Percentiles rank a stretch among this genome's conserved stretches.
phyloP scores from a whole-genome alignment of 2,797 vertebrate species.

The Mormyrops boulengeri region DNA sequence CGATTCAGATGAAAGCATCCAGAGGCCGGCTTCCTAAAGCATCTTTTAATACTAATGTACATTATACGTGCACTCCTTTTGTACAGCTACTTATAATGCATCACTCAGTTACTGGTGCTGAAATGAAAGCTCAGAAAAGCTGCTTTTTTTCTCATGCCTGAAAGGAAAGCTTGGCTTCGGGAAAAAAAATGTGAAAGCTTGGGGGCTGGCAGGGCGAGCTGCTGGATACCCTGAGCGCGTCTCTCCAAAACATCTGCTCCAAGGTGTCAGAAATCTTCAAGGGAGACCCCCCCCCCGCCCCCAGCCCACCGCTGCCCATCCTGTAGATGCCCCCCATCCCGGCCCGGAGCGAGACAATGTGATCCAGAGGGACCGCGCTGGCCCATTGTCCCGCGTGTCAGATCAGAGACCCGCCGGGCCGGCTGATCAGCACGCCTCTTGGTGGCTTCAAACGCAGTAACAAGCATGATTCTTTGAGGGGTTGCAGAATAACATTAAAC shows the following conservation, averaged over 20 bases:
- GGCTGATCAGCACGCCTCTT: slow-evolving; percentile 61
- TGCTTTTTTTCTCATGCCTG: slow-evolving; percentile 10
- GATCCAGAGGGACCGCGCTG: slow-evolving; percentile 59
- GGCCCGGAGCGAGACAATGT: slow-evolving; percentile 47
- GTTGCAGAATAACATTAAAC: slow-evolving; percentile 67
- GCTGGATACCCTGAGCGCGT: slow-evolving; percentile 3
- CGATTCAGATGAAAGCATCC: slow-evolving; percentile 13
- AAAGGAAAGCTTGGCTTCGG: slow-evolving; percentile 15
- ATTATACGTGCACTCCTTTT: slow-evolving; percentile 11
- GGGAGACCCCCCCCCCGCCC: slow-evolving; percentile 38
- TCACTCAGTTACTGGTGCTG: neutral
- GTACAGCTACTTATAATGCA: neutral
- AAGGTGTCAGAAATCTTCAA: slow-evolving; percentile 31
- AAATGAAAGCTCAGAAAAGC: slow-evolving; percentile 12
- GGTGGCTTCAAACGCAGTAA: slow-evolving; percentile 66
- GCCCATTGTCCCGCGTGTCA: slow-evolving; percentile 57
- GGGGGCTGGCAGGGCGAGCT: neutral
- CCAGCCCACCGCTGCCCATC: slow-evolving; percentile 26
- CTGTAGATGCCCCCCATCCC: neutral
- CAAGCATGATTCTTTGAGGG: slow-evolving; percentile 60
- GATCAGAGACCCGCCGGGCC: slow-evolving; percentile 62
- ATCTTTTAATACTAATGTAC: slow-evolving; percentile 7
- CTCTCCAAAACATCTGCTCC: slow-evolving; percentile 27
- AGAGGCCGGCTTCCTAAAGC: slow-evolving; percentile 4
- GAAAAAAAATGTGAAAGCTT: neutral